A percentile compares a stretch with the other conserved stretches of the same genome.
These are phyloP conservation scores for Enoplolaimus lenunculus DNA, from an alignment of 2,888 invertebrate species.

Conservation along the genomic window DNA sequence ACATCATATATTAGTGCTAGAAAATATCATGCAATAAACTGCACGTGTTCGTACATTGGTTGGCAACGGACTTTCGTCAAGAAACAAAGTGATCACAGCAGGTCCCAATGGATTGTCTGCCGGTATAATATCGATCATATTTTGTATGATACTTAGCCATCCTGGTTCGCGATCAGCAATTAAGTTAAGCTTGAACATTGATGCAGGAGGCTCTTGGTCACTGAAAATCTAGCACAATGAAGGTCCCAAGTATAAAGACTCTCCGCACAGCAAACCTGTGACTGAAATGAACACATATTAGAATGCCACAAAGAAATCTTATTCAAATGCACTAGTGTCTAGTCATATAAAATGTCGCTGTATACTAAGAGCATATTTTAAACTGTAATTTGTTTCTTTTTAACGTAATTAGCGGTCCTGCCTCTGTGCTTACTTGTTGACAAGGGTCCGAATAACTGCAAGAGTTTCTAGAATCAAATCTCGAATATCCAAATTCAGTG, in stretches of 20 bases:
- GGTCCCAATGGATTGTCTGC: constrained; percentile 65
- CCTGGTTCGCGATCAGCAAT: constrained; percentile 57
- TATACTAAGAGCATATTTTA: no score
- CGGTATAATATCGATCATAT: constrained; percentile 67
- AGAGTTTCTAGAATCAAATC: constrained; percentile 64
- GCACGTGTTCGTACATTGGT: constrained; percentile 65
- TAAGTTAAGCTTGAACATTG: constrained; percentile 63
- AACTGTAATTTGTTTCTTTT: no score
- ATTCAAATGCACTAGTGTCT: no score
- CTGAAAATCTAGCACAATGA: no score
- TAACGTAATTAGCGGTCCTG: no score
- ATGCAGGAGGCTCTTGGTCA: constrained; percentile 68
- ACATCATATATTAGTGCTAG: no score
- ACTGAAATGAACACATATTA: neutral
- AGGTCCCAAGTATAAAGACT: no score
- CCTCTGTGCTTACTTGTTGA: constrained; percentile 74
- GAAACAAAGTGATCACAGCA: constrained; percentile 68
- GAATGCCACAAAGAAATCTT: no score
- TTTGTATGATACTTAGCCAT: constrained; percentile 71
- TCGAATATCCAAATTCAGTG: constrained; percentile 38
- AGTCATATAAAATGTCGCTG: no score
- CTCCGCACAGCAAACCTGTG: neutral
- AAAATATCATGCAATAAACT: no score
- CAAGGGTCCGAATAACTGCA: constrained; percentile 61
- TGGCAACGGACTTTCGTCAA: constrained; percentile 80